Evolutionary conservation across 2,888 invertebrate species (phyloP).

Genomic region (Drosophila barbarae): DNA sequence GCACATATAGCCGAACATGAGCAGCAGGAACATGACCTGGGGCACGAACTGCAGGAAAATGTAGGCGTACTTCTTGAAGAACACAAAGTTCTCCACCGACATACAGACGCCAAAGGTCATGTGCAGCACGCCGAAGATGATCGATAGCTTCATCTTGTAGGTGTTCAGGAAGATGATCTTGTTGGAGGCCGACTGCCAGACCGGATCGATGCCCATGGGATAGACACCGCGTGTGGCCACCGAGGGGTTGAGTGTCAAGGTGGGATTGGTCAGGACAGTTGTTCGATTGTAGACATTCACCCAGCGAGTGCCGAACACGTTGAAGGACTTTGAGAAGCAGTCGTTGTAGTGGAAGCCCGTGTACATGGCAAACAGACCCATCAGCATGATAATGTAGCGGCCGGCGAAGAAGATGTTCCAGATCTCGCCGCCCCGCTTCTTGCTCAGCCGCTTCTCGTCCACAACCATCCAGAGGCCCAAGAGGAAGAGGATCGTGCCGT

Average conservation of each 20-base stretch:
- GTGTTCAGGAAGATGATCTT: constrained; percentile 96
- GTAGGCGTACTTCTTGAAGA: constrained; percentile 85
- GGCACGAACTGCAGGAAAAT: constrained; percentile 93
- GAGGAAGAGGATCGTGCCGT: constrained; percentile 90
- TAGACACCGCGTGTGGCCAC: constrained; percentile 81
- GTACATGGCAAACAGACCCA: constrained; percentile 98
- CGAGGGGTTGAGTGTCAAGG: constrained; percentile 84
- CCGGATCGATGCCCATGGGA: constrained; percentile 90
- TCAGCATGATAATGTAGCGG: constrained; percentile 96
- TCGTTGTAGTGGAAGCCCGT: constrained; percentile 98
- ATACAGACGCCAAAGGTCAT: constrained; percentile 96
- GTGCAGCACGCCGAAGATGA: constrained; percentile 94
- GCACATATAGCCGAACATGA: constrained; percentile 94
- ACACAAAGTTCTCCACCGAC: constrained; percentile 87
- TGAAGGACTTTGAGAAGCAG: constrained; percentile 95
- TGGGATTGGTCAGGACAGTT: constrained; percentile 80
- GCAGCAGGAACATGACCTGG: constrained; percentile 90
- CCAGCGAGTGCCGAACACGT: constrained; percentile 96
- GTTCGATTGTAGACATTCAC: constrained; percentile 81
- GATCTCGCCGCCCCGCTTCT: constrained; percentile 89
- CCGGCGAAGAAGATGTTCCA: constrained; percentile 98
- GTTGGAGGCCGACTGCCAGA: constrained; percentile 89
- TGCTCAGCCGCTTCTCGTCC: constrained; percentile 87
- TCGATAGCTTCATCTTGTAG: constrained; percentile 97
- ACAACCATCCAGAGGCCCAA: constrained; percentile 91